Conservation (phyloP, 2,797 vertebrate genomes). For the Centropyge bicolor region DNA sequence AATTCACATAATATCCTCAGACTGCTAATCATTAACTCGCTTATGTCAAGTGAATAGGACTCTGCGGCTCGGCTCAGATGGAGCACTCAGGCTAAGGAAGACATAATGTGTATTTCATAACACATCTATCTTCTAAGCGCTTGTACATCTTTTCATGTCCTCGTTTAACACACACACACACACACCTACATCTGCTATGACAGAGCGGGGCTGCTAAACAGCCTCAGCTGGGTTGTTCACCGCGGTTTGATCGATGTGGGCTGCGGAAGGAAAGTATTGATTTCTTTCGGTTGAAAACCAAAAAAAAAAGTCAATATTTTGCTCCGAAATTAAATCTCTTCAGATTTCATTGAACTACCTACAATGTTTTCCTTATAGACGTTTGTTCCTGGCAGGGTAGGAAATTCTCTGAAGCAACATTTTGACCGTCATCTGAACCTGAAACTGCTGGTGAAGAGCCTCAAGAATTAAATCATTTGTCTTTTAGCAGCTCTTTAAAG, state of each 20-base stretch:
- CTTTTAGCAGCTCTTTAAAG: slow-evolving; percentile 9
- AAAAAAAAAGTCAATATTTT: slow-evolving; percentile 29
- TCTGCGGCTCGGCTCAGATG: slow-evolving; percentile 9
- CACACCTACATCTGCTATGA: slow-evolving; percentile 21
- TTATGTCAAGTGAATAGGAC: slow-evolving; percentile 67
- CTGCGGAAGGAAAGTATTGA: slow-evolving; percentile 29
- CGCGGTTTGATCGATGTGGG: slow-evolving; percentile 27
- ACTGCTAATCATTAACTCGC: slow-evolving; percentile 68
- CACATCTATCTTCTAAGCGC: slow-evolving; percentile 14
- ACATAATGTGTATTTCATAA: slow-evolving; percentile 40
- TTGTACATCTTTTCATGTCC: slow-evolving; percentile 25
- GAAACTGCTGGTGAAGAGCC: slow-evolving; percentile 9
- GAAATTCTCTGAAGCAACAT: not conserved
- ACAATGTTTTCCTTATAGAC: not conserved
- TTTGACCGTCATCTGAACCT: slow-evolving; percentile 14
- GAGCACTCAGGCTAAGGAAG: slow-evolving; percentile 13
- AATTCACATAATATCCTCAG: slow-evolving; percentile 51
- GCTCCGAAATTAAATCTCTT: slow-evolving; percentile 17
- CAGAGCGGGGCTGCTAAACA: slow-evolving; percentile 17
- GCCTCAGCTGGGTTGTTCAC: slow-evolving; percentile 18
- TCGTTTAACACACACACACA: slow-evolving; percentile 22
- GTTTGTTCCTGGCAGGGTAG: not conserved
- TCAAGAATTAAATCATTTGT: slow-evolving; percentile 2
- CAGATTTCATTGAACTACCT: not conserved
- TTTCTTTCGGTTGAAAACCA: slow-evolving; percentile 36